Percentiles rank a stretch among this genome's conserved stretches.
Conservation (phyloP, 2,797 vertebrate species). For the Halcyon badia region DNA sequence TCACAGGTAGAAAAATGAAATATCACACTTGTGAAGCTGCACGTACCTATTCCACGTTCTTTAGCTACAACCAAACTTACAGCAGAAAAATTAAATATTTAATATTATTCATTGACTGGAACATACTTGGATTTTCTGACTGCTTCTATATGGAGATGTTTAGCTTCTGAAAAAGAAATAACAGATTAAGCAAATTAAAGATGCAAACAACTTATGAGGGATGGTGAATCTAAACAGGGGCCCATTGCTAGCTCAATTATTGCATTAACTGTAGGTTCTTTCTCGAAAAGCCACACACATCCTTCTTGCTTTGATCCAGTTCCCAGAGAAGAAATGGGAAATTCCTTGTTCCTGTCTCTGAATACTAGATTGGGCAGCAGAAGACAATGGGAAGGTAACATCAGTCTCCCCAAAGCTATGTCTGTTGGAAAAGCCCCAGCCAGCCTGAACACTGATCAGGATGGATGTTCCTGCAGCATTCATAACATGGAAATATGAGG, state of each 20-base stretch:
- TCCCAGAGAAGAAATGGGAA: background rate
- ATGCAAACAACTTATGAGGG: constrained; percentile 54
- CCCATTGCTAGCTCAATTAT: background rate
- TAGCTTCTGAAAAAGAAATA: constrained; percentile 52
- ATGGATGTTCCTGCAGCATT: background rate
- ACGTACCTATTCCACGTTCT: background rate
- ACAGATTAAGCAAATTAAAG: constrained; percentile 63
- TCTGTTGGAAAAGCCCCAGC: background rate
- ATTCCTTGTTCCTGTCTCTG: background rate
- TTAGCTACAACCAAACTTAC: background rate
- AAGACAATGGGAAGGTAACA: background rate
- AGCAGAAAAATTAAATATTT: constrained; percentile 2
- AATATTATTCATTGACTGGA: background rate
- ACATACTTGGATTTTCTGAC: constrained; percentile 1
- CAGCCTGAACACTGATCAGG: rapidly evolving
- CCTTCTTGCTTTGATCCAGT: background rate
- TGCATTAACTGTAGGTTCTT: background rate
- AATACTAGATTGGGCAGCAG: background rate
- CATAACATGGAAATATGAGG: background rate
- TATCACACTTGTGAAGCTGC: background rate
- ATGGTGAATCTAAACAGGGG: constrained; percentile 49
- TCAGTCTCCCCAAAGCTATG: background rate
- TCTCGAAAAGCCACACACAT: background rate
- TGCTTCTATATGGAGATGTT: background rate
- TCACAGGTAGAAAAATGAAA: background rate